These are phyloP conservation scores for Clupea harengus DNA, from an alignment of 2,113 vertebrate genomes.

Conservation along the genomic window DNA sequence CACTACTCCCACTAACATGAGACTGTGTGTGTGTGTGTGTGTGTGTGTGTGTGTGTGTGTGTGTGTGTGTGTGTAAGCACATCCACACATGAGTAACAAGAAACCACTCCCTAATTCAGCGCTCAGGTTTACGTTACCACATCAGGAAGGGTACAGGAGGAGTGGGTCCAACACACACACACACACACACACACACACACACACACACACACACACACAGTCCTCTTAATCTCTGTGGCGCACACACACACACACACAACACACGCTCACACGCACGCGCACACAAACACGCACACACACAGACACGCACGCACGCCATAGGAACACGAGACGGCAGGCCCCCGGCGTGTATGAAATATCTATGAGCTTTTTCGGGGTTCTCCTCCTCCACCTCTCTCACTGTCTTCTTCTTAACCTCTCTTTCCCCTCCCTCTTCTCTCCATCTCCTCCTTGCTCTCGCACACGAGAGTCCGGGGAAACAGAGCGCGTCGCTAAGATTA, in stretches of 20 bases:
- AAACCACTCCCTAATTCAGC: background rate
- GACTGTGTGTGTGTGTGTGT: background rate
- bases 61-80: background rate
- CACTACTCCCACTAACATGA: slow-evolving; percentile 11
- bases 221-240: slow-evolving; percentile 6
- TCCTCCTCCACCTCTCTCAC: slow-evolving; percentile 2
- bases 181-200: background rate
- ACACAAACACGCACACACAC: slow-evolving; percentile 13
- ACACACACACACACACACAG: slow-evolving; percentile 29
- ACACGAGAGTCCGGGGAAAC: background rate
- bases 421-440: background rate
- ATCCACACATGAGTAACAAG: slow-evolving; percentile 1
- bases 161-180: background rate
- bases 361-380: slow-evolving; percentile 37
- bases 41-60: background rate
- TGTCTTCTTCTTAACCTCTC: background rate
- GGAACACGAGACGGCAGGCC: slow-evolving; percentile 33
- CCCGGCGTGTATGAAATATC: slow-evolving; percentile 38
- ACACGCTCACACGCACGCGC: background rate
- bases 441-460: background rate
- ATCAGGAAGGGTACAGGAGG: background rate
- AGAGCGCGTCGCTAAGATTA: background rate
- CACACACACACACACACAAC: slow-evolving; percentile 4
- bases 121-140: background rate
- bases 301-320: background rate